A percentile compares a stretch with the other conserved stretches of the same genome.
Conservation (phyloP, 2,888 invertebrate species). For the Nomada goodeniana region DNA sequence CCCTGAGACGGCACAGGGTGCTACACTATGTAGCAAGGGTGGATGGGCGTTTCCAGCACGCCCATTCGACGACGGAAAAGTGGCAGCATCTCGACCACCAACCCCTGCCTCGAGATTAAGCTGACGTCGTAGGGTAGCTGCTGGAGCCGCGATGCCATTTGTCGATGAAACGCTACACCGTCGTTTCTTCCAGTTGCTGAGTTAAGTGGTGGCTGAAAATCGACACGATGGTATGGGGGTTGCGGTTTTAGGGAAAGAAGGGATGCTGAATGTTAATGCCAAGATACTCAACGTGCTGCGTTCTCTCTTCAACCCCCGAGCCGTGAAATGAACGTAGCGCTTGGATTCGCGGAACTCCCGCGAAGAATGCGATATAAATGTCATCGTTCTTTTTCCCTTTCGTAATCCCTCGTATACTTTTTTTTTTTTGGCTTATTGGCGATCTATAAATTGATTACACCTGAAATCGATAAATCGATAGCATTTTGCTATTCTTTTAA, state of each 20-base stretch:
- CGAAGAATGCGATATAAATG: neutral
- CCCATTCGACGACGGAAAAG: slow-evolving; percentile 60
- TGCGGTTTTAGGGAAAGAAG: slow-evolving; percentile 40
- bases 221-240: slow-evolving; percentile 36
- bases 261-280: slow-evolving; percentile 57
- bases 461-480: too few relatives aligned
- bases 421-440: too few relatives aligned
- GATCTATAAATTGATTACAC: too few relatives aligned
- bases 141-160: slow-evolving; percentile 47
- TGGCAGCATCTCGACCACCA: slow-evolving; percentile 50
- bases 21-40: slow-evolving; percentile 62
- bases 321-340: slow-evolving; percentile 26
- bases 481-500: too few relatives aligned
- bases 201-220: slow-evolving; percentile 12
- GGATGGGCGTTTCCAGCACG: slow-evolving; percentile 71
- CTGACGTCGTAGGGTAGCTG: slow-evolving; percentile 46
- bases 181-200: slow-evolving; percentile 18
- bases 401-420: too few relatives aligned
- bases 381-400: too few relatives aligned
- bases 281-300: slow-evolving; percentile 18
- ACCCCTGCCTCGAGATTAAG: slow-evolving; percentile 59
- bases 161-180: slow-evolving; percentile 31
- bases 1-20: slow-evolving; percentile 65
- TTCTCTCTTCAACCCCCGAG: neutral
- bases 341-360: slow-evolving; percentile 18